Percentiles rank a stretch among this genome's conserved stretches.
These are phyloP conservation scores for Malthinus flaveolus DNA, from an alignment of 2,888 invertebrate species.

Conservation along the genomic window DNA sequence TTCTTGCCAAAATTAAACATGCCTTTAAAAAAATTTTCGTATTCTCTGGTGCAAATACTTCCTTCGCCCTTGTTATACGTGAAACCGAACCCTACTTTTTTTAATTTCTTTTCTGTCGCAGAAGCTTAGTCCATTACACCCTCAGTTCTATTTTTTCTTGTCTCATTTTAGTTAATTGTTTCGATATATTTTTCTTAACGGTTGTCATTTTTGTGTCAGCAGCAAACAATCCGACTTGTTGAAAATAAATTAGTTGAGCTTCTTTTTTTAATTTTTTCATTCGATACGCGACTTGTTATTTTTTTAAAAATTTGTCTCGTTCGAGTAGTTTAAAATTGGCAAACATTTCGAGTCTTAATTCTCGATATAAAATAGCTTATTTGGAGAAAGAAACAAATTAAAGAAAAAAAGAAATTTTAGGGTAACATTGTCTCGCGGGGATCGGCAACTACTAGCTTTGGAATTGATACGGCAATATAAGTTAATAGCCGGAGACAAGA, in stretches of 20 bases:
- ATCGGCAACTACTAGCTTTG: constrained; percentile 39
- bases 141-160: constrained; percentile 48
- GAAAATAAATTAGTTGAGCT: too few species aligned
- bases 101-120: constrained; percentile 48
- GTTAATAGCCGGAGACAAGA: constrained; percentile 56
- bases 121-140: constrained; percentile 44
- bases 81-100: constrained; percentile 39
- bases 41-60: constrained; percentile 26
- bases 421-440: constrained; percentile 37
- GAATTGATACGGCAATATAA: constrained; percentile 57
- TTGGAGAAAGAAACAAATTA: constrained; percentile 29
- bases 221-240: constrained; percentile 18
- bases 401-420: constrained; percentile 35
- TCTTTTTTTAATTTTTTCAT: too few species aligned
- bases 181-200: constrained; percentile 46
- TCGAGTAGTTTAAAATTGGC: not conserved
- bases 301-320: not conserved
- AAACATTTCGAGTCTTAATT: constrained; percentile 18
- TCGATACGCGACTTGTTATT: too few species aligned
- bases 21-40: constrained; percentile 26
- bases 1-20: constrained; percentile 18
- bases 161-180: constrained; percentile 51
- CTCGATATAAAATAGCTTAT: constrained; percentile 21
- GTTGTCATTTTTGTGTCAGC: constrained; percentile 37
- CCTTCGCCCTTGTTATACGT: constrained; percentile 31